Evolutionary conservation across 2,113 vertebrate genomes (phyloP).

Genomic region (Zosterops hypoxanthus): DNA sequence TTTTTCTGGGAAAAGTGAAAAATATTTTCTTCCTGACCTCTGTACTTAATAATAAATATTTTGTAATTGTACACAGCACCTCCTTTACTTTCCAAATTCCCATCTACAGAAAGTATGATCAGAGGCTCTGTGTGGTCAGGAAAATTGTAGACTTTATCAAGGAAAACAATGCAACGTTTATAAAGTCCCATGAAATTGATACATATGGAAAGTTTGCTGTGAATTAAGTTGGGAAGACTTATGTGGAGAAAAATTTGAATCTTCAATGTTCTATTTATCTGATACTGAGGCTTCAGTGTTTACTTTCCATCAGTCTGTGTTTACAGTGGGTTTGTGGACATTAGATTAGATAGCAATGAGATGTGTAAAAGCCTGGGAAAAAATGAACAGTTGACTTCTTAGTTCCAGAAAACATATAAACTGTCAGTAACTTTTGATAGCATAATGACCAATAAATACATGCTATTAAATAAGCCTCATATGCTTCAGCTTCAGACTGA

Average conservation of each 20-base stretch:
- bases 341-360: slow-evolving; percentile 26
- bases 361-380: slow-evolving; percentile 47
- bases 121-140: background rate
- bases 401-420: background rate
- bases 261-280: background rate
- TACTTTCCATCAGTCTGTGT: slow-evolving; percentile 40
- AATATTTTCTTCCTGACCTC: background rate
- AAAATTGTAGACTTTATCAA: background rate
- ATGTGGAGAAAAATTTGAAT: background rate
- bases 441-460: background rate
- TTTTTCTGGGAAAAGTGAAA: background rate
- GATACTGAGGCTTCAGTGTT: slow-evolving; percentile 14
- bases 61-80: background rate
- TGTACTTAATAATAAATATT: background rate
- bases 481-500: background rate
- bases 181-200: background rate
- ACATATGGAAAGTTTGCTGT: background rate
- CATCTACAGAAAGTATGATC: background rate
- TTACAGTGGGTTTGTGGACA: slow-evolving; percentile 37
- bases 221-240: background rate
- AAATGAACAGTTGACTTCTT: background rate
- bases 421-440: background rate
- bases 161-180: background rate
- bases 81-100: background rate
- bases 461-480: background rate